A percentile compares a stretch with the other conserved stretches of the same genome.
Evolutionary conservation across 2,797 vertebrate species (phyloP).

Genomic region (Jordanella pulchra): DNA sequence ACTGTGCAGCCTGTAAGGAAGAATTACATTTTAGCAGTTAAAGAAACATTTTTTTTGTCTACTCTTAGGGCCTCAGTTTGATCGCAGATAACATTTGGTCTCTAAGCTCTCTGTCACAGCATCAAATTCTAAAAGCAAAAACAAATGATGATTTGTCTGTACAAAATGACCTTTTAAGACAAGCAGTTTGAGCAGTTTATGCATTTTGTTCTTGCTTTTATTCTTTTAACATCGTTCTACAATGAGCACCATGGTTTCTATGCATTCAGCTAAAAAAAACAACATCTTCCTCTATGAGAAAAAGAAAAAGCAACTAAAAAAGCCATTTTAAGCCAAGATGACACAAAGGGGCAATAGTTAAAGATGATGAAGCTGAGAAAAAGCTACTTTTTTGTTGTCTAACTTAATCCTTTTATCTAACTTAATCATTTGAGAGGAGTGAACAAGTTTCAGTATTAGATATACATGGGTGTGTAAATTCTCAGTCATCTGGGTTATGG

Average conservation of each 20-base stretch:
- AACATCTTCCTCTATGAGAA: too few relatives aligned
- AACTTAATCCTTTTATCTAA: too few relatives aligned
- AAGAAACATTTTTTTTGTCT: neutral
- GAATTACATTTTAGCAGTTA: neutral
- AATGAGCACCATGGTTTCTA: neutral
- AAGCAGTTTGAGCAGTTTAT: neutral
- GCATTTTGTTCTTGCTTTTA: neutral
- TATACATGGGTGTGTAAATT: too few relatives aligned
- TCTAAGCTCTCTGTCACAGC: neutral
- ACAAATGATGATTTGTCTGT: neutral
- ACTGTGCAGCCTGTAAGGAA: conserved; percentile 85
- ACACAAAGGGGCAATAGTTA: neutral
- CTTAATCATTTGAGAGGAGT: too few relatives aligned
- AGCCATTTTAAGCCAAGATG: too few relatives aligned
- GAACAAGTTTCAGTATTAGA: too few relatives aligned
- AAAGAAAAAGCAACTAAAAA: too few relatives aligned
- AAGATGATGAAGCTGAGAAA: neutral
- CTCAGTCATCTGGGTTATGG: too few relatives aligned
- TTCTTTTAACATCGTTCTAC: neutral
- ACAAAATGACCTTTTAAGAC: neutral
- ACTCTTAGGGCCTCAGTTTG: neutral
- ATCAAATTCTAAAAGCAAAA: neutral
- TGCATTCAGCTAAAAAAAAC: neutral
- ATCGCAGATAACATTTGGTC: neutral
- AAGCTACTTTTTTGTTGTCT: too few relatives aligned